phyloP scores from a whole-genome alignment of 2,797 vertebrate species.

The Sebastes iracundus region DNA sequence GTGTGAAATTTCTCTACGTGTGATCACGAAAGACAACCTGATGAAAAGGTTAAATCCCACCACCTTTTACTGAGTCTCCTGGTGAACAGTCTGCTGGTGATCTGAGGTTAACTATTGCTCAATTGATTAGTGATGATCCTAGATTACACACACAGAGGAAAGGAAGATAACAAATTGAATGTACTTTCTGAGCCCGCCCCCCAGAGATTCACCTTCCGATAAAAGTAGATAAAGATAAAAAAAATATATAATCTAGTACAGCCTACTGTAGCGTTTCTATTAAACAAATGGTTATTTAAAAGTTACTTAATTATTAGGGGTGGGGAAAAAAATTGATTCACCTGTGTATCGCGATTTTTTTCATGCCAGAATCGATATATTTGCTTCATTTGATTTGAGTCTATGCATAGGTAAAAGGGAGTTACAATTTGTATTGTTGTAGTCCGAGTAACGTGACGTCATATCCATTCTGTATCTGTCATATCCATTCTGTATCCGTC shows the following conservation, averaged over 20 bases:
- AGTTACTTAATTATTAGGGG: constrained; percentile 1
- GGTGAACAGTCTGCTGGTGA: constrained; percentile 34
- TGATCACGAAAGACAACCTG: constrained; percentile 3
- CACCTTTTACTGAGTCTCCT: constrained; percentile 14
- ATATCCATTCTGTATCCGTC: no score
- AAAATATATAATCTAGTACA: neutral
- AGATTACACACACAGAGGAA: constrained; percentile 41
- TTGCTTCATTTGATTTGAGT: no score
- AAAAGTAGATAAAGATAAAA: no score
- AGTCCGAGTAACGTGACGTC: no score
- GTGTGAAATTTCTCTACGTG: neutral
- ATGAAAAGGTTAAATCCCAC: constrained; percentile 48
- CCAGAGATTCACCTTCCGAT: no score
- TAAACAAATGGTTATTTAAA: constrained; percentile 25
- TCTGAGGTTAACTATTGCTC: constrained; percentile 43
- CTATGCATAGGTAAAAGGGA: no score
- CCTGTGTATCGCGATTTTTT: no score
- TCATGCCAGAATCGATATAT: no score
- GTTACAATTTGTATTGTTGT: no score
- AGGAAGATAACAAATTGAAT: neutral
- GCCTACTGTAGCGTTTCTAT: neutral
- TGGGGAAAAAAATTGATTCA: no score
- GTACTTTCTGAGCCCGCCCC: no score
- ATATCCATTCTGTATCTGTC: no score
- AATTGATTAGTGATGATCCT: constrained; percentile 54